phyloP scores from a whole-genome alignment of 1,140 invertebrate genomes.

The Drosophila sproati region DNA sequence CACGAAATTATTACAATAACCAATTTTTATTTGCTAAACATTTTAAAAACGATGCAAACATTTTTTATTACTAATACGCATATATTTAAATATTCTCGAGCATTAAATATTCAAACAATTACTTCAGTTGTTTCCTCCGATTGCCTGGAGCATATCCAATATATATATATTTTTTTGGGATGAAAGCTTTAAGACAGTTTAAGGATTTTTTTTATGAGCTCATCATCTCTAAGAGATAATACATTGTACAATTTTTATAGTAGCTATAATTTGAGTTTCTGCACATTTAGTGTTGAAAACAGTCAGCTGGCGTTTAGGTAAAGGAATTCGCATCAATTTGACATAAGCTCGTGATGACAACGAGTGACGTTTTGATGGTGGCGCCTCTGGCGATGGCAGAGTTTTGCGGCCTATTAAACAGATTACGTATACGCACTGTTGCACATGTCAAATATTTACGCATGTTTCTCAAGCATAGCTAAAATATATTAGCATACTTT shows the following conservation, averaged over 20 bases:
- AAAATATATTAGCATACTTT: conserved; percentile 77
- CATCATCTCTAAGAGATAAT: background rate
- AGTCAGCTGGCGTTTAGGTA: background rate
- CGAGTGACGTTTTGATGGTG: conserved; percentile 47
- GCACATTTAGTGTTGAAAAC: background rate
- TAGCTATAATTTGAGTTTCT: background rate
- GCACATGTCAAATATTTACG: conserved; percentile 76
- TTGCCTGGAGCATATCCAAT: too few species aligned
- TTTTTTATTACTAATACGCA: too few species aligned
- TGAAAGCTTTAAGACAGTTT: background rate
- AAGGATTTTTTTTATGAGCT: background rate
- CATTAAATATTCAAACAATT: too few species aligned
- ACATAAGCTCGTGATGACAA: background rate
- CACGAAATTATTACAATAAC: too few species aligned
- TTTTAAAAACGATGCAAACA: too few species aligned
- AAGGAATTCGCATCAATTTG: conserved; percentile 39
- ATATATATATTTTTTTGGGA: background rate
- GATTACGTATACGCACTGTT: conserved; percentile 80
- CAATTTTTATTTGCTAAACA: too few species aligned
- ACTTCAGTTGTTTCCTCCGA: too few species aligned
- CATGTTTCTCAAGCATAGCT: conserved; percentile 45
- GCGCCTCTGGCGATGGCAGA: conserved; percentile 49
- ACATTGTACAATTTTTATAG: background rate
- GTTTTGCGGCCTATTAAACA: conserved; percentile 72
- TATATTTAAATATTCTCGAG: too few species aligned